Percentiles rank a stretch among this genome's conserved stretches.
phyloP scores from a whole-genome alignment of 2,888 invertebrate species.

The Agrotis segetum region DNA sequence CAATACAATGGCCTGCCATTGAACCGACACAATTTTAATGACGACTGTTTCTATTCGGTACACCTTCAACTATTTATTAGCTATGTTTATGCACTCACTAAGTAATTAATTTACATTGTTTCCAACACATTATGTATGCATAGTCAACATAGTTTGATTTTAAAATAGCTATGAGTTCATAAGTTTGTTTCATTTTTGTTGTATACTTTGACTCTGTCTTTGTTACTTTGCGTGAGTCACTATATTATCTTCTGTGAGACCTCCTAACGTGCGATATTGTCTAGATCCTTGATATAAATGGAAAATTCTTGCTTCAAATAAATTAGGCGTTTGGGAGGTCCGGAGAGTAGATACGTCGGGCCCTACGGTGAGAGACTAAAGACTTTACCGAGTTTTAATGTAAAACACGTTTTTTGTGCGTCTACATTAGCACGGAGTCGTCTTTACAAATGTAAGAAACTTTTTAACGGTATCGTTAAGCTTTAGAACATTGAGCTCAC shows the following conservation, averaged over 20 bases:
- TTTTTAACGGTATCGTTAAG: slow-evolving; percentile 63
- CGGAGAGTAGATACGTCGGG: background rate
- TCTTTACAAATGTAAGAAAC: slow-evolving; percentile 50
- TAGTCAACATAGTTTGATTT: slow-evolving; percentile 14
- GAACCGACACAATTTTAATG: slow-evolving; percentile 59
- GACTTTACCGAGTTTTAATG: slow-evolving; percentile 44
- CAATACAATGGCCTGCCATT: slow-evolving; percentile 65
- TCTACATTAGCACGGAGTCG: slow-evolving; percentile 42
- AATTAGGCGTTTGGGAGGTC: slow-evolving; percentile 38
- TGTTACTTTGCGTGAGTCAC: background rate
- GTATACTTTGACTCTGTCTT: background rate
- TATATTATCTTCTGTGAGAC: slow-evolving; percentile 22
- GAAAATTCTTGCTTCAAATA: slow-evolving; percentile 43
- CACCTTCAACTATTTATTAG: slow-evolving; percentile 36
- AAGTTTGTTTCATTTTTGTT: background rate
- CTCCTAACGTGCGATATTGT: slow-evolving; percentile 16
- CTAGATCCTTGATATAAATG: slow-evolving; percentile 32
- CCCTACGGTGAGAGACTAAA: slow-evolving; percentile 8
- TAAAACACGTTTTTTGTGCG: slow-evolving; percentile 43
- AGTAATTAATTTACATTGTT: slow-evolving; percentile 40
- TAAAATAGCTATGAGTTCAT: slow-evolving; percentile 27
- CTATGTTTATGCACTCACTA: slow-evolving; percentile 9
- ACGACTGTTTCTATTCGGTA: slow-evolving; percentile 26
- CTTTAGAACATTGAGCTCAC: slow-evolving; percentile 45
- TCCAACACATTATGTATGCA: slow-evolving; percentile 46